These are phyloP conservation scores for Styela plicata DNA, from an alignment of 23 tunicate genomes.

Conservation along the genomic window DNA sequence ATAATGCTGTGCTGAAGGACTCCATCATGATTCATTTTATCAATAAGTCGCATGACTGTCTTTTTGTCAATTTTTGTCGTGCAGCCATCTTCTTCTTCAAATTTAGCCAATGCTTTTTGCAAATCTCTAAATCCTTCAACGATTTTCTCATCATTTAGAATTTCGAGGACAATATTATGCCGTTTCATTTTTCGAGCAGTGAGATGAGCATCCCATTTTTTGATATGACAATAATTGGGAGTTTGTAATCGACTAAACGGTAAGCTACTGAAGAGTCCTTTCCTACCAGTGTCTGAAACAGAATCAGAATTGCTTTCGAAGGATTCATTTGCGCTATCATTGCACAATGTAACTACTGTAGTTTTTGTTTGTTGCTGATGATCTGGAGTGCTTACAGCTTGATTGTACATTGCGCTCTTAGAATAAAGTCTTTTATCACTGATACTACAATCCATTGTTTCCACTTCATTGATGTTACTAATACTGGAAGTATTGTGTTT, in stretches of 20 bases:
- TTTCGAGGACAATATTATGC: constrained; percentile 35
- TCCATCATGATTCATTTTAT: constrained; percentile 52
- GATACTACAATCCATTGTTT: background rate
- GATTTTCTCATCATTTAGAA: constrained; percentile 57
- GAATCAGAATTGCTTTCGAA: background rate
- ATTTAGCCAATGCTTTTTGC: constrained; percentile 37
- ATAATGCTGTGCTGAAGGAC: constrained; percentile 33
- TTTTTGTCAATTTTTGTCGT: constrained; percentile 65
- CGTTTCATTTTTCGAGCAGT: constrained; percentile 67
- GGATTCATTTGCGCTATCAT: background rate
- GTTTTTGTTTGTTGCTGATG: background rate
- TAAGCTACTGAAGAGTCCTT: background rate
- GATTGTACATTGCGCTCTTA: background rate
- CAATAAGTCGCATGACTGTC: constrained; percentile 51
- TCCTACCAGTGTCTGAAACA: background rate
- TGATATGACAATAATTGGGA: background rate
- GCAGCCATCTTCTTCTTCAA: constrained; percentile 49
- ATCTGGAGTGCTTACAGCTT: background rate
- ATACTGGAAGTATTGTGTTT: background rate
- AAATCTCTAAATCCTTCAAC: constrained; percentile 56
- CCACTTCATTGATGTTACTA: background rate
- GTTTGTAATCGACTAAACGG: background rate
- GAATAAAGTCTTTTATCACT: background rate
- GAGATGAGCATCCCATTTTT: constrained; percentile 38
- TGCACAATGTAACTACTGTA: background rate